phyloP scores from a whole-genome alignment of 2,888 invertebrate genomes.

The Drosophila mayaguana region DNA sequence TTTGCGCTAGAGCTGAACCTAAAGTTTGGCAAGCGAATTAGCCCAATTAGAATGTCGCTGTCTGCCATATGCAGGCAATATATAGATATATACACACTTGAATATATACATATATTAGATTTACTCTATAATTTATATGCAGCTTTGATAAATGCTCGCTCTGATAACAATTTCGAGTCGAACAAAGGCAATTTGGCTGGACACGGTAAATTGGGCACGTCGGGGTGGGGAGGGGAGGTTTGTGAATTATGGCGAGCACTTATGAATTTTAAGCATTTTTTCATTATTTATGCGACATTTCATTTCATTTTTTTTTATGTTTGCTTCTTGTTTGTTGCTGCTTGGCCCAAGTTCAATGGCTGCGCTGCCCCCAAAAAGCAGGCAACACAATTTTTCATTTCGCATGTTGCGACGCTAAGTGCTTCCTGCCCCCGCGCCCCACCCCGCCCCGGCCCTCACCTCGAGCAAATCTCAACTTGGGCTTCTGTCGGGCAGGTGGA shows the following conservation, averaged over 20 bases:
- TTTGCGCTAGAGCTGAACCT: constrained; percentile 18
- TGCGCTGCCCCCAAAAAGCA: constrained; percentile 55
- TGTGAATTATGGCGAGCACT: constrained; percentile 71
- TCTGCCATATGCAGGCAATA: constrained; percentile 24
- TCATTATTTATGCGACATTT: constrained; percentile 69
- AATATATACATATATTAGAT: neutral
- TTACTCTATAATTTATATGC: constrained; percentile 9
- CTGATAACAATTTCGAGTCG: constrained; percentile 48
- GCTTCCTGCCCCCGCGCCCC: constrained; percentile 59
- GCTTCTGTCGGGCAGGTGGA: constrained; percentile 21
- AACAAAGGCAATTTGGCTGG: constrained; percentile 53
- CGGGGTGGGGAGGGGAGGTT: neutral
- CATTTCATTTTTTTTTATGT: constrained; percentile 40
- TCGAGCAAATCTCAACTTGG: neutral
- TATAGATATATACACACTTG: neutral
- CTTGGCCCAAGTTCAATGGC: constrained; percentile 77
- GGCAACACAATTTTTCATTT: constrained; percentile 74
- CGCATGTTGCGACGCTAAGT: constrained; percentile 76
- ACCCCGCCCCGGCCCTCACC: neutral
- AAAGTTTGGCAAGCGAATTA: constrained; percentile 51
- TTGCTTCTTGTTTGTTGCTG: constrained; percentile 16
- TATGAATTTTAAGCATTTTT: constrained; percentile 65
- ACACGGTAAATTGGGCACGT: constrained; percentile 66
- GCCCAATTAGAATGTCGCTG: constrained; percentile 62
- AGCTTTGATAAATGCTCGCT: constrained; percentile 33